Percentiles rank a stretch among this genome's conserved stretches.
Conservation (phyloP, 2,888 invertebrate genomes). For the Escarpia spicata region DNA sequence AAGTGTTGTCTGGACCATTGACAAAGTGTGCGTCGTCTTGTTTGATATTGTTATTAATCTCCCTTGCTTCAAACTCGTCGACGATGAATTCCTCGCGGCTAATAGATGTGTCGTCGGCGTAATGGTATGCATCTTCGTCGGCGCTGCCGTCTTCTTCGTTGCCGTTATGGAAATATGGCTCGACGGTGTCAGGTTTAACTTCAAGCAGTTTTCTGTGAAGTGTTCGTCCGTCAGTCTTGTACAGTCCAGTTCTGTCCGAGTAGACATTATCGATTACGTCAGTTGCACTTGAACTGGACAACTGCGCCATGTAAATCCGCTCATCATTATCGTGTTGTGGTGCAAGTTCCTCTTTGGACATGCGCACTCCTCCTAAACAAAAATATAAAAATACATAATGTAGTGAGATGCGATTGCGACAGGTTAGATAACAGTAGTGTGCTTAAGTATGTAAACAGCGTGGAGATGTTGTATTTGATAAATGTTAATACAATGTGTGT, state of each 20-base stretch:
- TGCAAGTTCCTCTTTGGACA: not conserved
- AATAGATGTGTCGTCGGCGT: constrained; percentile 22
- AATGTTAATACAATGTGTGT: no score
- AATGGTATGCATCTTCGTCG: constrained; percentile 20
- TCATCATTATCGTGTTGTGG: not conserved
- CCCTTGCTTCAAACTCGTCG: not conserved
- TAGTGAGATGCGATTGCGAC: not conserved
- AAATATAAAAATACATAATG: not conserved
- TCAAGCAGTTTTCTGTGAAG: not conserved
- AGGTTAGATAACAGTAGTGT: no score
- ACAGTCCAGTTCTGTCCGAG: not conserved
- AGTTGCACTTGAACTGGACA: not conserved
- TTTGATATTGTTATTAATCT: not conserved
- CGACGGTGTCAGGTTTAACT: not conserved
- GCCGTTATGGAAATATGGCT: not conserved
- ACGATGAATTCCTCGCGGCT: not conserved
- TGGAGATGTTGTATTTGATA: no score
- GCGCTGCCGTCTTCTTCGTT: constrained; percentile 18
- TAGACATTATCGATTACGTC: not conserved
- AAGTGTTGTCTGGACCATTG: not conserved
- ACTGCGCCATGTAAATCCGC: not conserved
- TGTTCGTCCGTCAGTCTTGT: not conserved
- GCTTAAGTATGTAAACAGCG: no score
- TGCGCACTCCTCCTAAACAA: not conserved
- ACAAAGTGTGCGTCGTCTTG: not conserved